A percentile compares a stretch with the other conserved stretches of the same genome.
Conservation (phyloP, 64 coral and sea anemone species). For the Catalaphyllia jardinei region DNA sequence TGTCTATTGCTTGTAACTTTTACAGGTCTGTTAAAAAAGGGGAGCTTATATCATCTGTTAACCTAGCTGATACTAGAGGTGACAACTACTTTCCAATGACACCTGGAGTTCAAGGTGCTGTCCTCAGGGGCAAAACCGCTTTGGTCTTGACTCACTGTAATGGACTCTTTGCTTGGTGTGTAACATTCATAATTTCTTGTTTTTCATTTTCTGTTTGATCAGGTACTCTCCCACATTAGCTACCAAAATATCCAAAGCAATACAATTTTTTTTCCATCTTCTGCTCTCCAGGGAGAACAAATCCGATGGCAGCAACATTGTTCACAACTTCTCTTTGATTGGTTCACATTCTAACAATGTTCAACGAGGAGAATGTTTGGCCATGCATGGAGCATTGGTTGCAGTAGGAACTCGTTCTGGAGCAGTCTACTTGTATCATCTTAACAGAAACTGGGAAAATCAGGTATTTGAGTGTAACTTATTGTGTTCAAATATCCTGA, state of each 20-base stretch:
- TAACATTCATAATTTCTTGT: background rate
- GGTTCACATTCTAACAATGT: slow-evolving; percentile 38
- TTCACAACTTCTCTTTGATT: slow-evolving; percentile 56
- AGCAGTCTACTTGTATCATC: slow-evolving; percentile 69
- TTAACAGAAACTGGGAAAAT: slow-evolving; percentile 59
- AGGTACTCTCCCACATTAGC: no score
- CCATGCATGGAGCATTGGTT: slow-evolving; percentile 71
- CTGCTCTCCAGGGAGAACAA: background rate
- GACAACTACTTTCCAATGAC: slow-evolving; percentile 6
- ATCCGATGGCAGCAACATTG: background rate
- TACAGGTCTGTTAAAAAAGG: slow-evolving; percentile 11
- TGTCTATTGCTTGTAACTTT: background rate
- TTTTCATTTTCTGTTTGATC: no score
- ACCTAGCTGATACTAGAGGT: background rate
- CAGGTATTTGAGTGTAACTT: slow-evolving; percentile 42
- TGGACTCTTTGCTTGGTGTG: slow-evolving; percentile 65
- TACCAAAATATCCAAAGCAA: no score
- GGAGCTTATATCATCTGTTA: slow-evolving; percentile 13
- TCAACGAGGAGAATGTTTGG: slow-evolving; percentile 53
- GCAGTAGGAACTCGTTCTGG: slow-evolving; percentile 77
- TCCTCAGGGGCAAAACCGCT: slow-evolving; percentile 55
- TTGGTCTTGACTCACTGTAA: slow-evolving; percentile 54
- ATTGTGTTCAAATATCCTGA: no score
- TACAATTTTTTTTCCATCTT: background rate
- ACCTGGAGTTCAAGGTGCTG: slow-evolving; percentile 40